phyloP scores from a whole-genome alignment of 2,797 vertebrate genomes.

The Sebastes nivosus region DNA sequence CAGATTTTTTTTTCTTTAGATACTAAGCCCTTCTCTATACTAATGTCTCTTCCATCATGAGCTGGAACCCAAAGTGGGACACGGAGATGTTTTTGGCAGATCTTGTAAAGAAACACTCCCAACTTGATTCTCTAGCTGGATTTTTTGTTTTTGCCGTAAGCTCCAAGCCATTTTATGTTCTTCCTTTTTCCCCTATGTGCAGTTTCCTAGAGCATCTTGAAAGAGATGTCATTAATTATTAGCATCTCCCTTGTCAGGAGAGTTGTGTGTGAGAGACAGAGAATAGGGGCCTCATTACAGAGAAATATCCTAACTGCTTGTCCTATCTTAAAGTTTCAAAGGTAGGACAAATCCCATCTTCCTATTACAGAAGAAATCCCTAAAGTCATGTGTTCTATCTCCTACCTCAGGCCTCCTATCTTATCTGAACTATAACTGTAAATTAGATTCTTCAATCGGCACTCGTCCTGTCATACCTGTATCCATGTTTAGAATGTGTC shows the following conservation, averaged over 20 bases:
- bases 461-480: not conserved
- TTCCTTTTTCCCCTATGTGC: conserved; percentile 14
- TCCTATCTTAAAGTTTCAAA: not conserved
- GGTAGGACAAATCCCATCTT: not conserved
- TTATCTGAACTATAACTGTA: not conserved
- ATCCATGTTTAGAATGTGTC: not conserved
- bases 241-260: conserved; percentile 53
- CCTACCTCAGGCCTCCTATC: not conserved
- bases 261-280: conserved; percentile 35
- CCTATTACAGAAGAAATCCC: not conserved
- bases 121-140: conserved; percentile 24
- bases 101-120: not conserved
- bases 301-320: not conserved
- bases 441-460: not conserved
- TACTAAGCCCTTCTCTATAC: not conserved
- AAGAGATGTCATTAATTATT: conserved; percentile 71
- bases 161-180: conserved; percentile 41
- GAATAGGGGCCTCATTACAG: conserved; percentile 16
- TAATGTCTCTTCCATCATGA: conserved; percentile 3
- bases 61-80: conserved; percentile 39
- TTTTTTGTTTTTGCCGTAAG: conserved; percentile 32
- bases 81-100: conserved; percentile 13
- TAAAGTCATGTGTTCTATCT: not conserved
- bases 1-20: not conserved
- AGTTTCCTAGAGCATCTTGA: conserved; percentile 56